phyloP scores from a whole-genome alignment of 2,797 vertebrate genomes.

The Valencia hispanica region DNA sequence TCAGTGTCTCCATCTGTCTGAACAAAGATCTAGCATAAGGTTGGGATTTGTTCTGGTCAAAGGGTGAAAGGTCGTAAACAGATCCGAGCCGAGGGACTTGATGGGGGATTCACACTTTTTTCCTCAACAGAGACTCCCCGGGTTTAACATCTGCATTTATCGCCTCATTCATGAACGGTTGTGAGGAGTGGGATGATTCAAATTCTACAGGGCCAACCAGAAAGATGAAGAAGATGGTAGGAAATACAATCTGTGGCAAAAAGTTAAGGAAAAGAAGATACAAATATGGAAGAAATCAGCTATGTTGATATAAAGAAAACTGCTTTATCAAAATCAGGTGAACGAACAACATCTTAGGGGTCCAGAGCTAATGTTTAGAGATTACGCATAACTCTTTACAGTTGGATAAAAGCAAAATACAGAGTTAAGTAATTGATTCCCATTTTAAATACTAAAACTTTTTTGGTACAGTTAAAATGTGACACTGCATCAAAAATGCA shows the following conservation, averaged over 20 bases:
- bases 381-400: too few relatives aligned
- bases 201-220: background rate
- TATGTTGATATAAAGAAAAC: too few relatives aligned
- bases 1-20: conserved; percentile 50
- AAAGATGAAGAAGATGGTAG: background rate
- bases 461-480: too few relatives aligned
- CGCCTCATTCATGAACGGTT: conserved; percentile 22
- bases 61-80: conserved; percentile 63
- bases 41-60: conserved; percentile 59
- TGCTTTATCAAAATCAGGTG: too few relatives aligned
- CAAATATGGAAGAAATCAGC: too few relatives aligned
- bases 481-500: too few relatives aligned
- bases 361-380: too few relatives aligned
- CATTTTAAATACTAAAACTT: too few relatives aligned
- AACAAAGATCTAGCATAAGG: conserved; percentile 54
- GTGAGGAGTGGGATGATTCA: background rate
- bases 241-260: background rate
- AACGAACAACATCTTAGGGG: too few relatives aligned
- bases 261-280: background rate
- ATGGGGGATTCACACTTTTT: conserved; percentile 40
- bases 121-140: conserved; percentile 47
- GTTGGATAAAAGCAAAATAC: too few relatives aligned
- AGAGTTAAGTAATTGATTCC: too few relatives aligned
- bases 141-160: conserved; percentile 31
- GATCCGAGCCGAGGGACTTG: conserved; percentile 9